A percentile compares a stretch with the other conserved stretches of the same genome.
These are phyloP conservation scores for Sebastes fasciatus DNA, from an alignment of 2,113 vertebrate genomes.

Conservation along the genomic window DNA sequence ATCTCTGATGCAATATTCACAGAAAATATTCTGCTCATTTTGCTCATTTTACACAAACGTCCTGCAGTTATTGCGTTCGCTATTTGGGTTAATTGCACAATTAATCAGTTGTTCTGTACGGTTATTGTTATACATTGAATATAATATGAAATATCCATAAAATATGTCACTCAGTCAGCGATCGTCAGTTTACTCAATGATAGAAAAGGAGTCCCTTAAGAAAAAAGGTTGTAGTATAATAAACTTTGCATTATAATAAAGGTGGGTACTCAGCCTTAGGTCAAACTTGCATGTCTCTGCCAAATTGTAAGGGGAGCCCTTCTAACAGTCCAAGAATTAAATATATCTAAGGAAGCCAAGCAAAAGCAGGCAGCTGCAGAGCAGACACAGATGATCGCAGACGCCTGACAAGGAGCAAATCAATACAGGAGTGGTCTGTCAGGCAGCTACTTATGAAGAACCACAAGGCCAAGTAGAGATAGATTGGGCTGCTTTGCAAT, in stretches of 20 bases:
- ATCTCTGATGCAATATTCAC: too few species aligned
- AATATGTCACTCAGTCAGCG: too few species aligned
- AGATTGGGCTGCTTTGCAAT: background rate
- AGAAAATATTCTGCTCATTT: too few species aligned
- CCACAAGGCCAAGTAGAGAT: background rate
- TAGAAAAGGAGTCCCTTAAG: too few species aligned
- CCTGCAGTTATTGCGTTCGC: too few species aligned
- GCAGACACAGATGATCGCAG: slow-evolving; percentile 19
- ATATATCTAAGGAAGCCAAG: background rate
- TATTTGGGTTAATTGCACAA: too few species aligned
- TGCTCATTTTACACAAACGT: too few species aligned
- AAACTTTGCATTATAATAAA: background rate
- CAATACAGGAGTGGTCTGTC: slow-evolving; percentile 9
- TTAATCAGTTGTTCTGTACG: too few species aligned
- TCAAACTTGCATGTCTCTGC: background rate
- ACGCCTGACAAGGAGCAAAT: slow-evolving; percentile 42
- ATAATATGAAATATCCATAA: too few species aligned
- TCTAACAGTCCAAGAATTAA: background rate
- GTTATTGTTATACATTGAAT: too few species aligned
- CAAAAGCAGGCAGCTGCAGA: background rate
- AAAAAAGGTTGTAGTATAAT: background rate
- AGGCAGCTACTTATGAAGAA: slow-evolving; percentile 3
- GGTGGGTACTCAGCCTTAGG: too few species aligned
- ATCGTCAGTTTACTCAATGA: too few species aligned
- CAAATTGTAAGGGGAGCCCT: background rate